These are phyloP conservation scores for Drosophila gaucha DNA, from an alignment of 2,888 invertebrate genomes.

Conservation along the genomic window DNA sequence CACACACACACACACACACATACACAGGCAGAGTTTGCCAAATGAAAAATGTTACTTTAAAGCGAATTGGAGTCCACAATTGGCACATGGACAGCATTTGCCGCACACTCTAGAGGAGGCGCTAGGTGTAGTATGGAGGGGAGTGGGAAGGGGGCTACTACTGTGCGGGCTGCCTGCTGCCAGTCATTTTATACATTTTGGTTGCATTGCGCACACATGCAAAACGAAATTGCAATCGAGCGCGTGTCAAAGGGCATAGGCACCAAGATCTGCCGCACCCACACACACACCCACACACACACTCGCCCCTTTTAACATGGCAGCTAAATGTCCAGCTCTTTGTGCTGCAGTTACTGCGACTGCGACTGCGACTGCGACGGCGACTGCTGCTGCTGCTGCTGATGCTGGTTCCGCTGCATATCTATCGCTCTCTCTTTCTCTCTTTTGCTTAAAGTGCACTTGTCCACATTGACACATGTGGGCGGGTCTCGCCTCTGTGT, in stretches of 20 bases:
- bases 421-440: neutral
- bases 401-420: constrained; percentile 25
- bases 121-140: neutral
- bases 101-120: constrained; percentile 1
- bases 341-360: constrained; percentile 31
- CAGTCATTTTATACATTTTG: constrained; percentile 74
- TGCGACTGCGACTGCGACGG: constrained; percentile 8
- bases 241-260: constrained; percentile 70
- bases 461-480: constrained; percentile 79
- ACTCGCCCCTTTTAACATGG: constrained; percentile 35
- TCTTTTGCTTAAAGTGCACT: constrained; percentile 67
- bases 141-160: constrained; percentile 7
- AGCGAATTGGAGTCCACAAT: constrained; percentile 63
- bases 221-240: constrained; percentile 71
- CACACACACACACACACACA: neutral
- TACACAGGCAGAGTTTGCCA: constrained; percentile 13
- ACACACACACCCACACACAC: neutral
- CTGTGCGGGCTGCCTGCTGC: constrained; percentile 56
- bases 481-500: constrained; percentile 60
- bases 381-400: constrained; percentile 19
- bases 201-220: constrained; percentile 60
- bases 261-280: constrained; percentile 47
- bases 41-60: constrained; percentile 78
- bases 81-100: constrained; percentile 40
- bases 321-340: constrained; percentile 64